phyloP scores from a whole-genome alignment of 2,113 vertebrate genomes.

The Grammomys dolichurus region DNA sequence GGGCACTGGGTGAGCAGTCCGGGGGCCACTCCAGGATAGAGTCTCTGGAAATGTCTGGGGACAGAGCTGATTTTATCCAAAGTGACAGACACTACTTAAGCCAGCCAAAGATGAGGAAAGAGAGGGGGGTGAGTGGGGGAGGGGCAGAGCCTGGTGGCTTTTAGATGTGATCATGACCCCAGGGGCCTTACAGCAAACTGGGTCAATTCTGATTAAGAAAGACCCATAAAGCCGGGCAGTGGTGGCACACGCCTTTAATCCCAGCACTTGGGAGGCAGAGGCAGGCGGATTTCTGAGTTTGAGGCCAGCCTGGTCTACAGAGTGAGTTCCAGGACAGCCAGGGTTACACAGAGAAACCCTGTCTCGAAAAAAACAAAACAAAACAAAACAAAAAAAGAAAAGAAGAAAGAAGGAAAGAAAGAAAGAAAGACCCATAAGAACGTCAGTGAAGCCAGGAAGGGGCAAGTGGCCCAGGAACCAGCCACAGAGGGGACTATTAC shows the following conservation, averaged over 20 bases:
- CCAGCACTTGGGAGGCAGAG: too few relatives aligned
- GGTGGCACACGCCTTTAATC: too few relatives aligned
- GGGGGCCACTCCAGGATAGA: not conserved
- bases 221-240: not conserved
- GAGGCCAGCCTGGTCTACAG: too few relatives aligned
- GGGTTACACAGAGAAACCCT: too few relatives aligned
- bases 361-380: too few relatives aligned
- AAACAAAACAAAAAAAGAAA: too few relatives aligned
- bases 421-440: not conserved
- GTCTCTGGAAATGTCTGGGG: fast-evolving
- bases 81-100: not conserved
- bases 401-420: too few relatives aligned
- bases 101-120: too few relatives aligned
- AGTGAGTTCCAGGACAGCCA: too few relatives aligned
- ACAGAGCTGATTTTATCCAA: not conserved
- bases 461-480: not conserved
- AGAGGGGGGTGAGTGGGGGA: too few relatives aligned
- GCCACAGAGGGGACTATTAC: not conserved
- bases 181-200: not conserved
- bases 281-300: too few relatives aligned
- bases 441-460: not conserved
- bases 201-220: not conserved
- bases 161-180: not conserved
- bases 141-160: not conserved
- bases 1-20: conserved; percentile 88